Percentiles rank a stretch among this genome's conserved stretches.
phyloP scores from a whole-genome alignment of 2,113 vertebrate species.

The Genyomyrus donnyi region DNA sequence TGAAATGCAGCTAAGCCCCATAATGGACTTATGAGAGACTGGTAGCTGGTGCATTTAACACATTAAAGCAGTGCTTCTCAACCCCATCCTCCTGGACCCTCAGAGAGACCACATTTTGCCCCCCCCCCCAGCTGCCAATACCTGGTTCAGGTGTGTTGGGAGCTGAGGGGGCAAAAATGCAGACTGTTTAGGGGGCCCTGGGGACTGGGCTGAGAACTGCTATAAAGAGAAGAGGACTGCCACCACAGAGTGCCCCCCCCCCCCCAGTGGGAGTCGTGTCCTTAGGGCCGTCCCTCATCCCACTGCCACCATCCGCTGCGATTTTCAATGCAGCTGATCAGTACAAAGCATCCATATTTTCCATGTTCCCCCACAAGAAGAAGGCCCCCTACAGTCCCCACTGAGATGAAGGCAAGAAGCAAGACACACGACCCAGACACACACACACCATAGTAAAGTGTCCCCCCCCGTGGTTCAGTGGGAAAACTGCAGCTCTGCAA shows the following conservation, averaged over 20 bases:
- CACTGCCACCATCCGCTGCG: not conserved
- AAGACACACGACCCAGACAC: not conserved
- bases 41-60: not conserved
- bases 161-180: not conserved
- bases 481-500: not conserved
- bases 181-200: not conserved
- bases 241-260: not conserved
- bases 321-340: not conserved
- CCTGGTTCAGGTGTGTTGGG: not conserved
- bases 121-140: not conserved
- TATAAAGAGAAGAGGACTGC: not conserved
- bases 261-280: too few relatives aligned
- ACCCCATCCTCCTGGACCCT: not conserved
- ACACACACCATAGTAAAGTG: not conserved
- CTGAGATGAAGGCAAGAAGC: not conserved
- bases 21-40: not conserved
- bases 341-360: constrained; percentile 9
- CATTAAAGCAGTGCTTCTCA: not conserved
- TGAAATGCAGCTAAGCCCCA: not conserved
- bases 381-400: not conserved
- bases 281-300: not conserved
- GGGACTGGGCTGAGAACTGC: not conserved
- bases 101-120: not conserved
- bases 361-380: not conserved
- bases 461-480: not conserved